These are phyloP conservation scores for Motacilla alba DNA, from an alignment of 2,113 vertebrate species.

Conservation along the genomic window DNA sequence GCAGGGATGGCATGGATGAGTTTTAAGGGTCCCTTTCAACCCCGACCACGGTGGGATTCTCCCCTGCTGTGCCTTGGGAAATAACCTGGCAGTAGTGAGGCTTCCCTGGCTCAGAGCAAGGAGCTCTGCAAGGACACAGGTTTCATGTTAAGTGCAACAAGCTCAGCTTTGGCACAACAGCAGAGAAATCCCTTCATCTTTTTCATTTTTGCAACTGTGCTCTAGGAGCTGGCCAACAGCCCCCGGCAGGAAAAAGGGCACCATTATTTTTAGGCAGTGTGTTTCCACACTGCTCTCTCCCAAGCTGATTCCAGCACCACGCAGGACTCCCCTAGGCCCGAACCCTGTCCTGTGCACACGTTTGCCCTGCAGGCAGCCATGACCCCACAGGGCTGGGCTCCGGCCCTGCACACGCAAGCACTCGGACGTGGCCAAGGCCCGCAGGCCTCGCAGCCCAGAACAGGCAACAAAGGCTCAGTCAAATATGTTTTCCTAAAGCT, in stretches of 20 bases:
- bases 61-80: background rate
- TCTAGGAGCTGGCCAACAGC: background rate
- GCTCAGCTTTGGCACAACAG: background rate
- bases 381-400: background rate
- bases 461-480: background rate
- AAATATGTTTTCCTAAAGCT: background rate
- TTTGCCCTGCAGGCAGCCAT: background rate
- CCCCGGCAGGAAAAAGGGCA: background rate
- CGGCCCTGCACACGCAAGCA: no score
- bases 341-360: background rate
- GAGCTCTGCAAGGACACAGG: background rate
- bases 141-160: background rate
- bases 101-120: background rate
- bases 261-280: background rate
- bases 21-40: background rate
- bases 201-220: background rate
- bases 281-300: background rate
- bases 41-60: background rate
- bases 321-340: background rate
- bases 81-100: rapidly evolving
- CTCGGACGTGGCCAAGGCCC: background rate
- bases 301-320: background rate
- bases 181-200: background rate
- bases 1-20: background rate
- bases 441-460: background rate